A percentile compares a stretch with the other conserved stretches of the same genome.
These are phyloP conservation scores for Phalloptychus januarius DNA, from an alignment of 2,797 vertebrate species.

Conservation along the genomic window DNA sequence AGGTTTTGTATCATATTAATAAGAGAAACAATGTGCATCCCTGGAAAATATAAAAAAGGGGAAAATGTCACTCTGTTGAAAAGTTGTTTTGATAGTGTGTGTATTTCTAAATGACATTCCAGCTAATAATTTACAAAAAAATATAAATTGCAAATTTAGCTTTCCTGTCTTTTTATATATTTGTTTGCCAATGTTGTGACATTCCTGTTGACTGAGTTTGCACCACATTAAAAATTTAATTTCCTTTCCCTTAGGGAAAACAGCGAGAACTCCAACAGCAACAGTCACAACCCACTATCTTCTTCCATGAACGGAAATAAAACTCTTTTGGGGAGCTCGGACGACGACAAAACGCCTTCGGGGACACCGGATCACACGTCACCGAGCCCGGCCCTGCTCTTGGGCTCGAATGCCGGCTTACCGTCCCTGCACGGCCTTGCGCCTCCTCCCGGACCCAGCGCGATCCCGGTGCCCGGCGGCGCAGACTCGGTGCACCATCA, in stretches of 20 bases:
- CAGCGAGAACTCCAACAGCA: conserved; percentile 97
- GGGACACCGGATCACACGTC: conserved; percentile 96
- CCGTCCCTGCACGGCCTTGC: conserved; percentile 92
- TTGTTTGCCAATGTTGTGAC: no score
- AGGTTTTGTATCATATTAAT: neutral
- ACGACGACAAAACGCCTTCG: conserved; percentile 97
- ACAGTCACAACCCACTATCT: conserved; percentile 93
- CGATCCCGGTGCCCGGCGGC: conserved; percentile 89
- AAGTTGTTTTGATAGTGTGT: neutral
- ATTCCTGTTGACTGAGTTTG: neutral
- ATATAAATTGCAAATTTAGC: no score
- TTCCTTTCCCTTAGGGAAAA: conserved; percentile 86
- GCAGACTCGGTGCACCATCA: conserved; percentile 93
- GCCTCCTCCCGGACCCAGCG: conserved; percentile 95
- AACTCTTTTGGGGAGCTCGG: conserved; percentile 96
- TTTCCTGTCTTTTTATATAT: no score
- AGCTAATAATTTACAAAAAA: neutral
- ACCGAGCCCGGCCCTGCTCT: conserved; percentile 91
- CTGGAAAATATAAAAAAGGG: neutral
- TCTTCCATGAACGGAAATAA: conserved; percentile 98
- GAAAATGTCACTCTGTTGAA: neutral
- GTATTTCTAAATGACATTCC: neutral
- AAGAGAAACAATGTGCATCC: neutral
- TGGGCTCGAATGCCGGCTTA: conserved; percentile 87
- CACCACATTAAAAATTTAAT: neutral